Evolutionary conservation across 2,888 invertebrate genomes (phyloP).

Genomic region (Panorpa germanica): DNA sequence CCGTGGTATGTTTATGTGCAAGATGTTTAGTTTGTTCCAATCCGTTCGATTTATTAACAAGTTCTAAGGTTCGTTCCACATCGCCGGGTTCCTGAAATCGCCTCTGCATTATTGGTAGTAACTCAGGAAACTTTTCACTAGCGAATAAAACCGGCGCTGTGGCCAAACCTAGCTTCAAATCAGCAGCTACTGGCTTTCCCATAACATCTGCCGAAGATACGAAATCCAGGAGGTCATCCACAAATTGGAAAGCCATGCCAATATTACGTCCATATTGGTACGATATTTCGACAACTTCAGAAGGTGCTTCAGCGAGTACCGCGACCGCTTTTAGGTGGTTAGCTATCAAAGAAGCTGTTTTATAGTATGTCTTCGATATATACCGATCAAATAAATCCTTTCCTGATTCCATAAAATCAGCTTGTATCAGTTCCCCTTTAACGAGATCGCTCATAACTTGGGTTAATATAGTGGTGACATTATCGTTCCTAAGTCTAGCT

Average conservation of each 20-base stretch:
- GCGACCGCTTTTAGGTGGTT: slow-evolving; percentile 91
- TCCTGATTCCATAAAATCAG: slow-evolving; percentile 90
- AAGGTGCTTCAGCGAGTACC: slow-evolving; percentile 66
- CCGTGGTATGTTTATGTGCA: slow-evolving; percentile 78
- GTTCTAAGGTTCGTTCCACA: slow-evolving; percentile 79
- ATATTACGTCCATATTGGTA: slow-evolving; percentile 93
- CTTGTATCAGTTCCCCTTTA: slow-evolving; percentile 98
- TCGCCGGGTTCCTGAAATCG: slow-evolving; percentile 89
- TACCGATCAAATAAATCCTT: slow-evolving; percentile 94
- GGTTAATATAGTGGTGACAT: slow-evolving; percentile 83
- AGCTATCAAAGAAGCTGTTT: slow-evolving; percentile 95
- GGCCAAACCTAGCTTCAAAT: slow-evolving; percentile 85
- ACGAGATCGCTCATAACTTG: slow-evolving; percentile 94
- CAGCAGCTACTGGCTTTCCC: slow-evolving; percentile 95
- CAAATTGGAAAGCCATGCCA: slow-evolving; percentile 90
- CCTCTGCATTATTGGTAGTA: slow-evolving; percentile 94
- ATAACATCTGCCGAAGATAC: slow-evolving; percentile 79
- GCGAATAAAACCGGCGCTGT: slow-evolving; percentile 97
- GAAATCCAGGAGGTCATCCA: slow-evolving; percentile 94
- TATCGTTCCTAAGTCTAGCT: slow-evolving; percentile 75
- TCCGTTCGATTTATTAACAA: slow-evolving; percentile 85
- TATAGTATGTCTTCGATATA: slow-evolving; percentile 93
- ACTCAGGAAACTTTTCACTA: slow-evolving; percentile 87
- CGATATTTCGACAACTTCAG: slow-evolving; percentile 63
- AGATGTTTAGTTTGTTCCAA: slow-evolving; percentile 80